phyloP scores from a whole-genome alignment of 2,797 vertebrate species.

The Serranus cabrilla region DNA sequence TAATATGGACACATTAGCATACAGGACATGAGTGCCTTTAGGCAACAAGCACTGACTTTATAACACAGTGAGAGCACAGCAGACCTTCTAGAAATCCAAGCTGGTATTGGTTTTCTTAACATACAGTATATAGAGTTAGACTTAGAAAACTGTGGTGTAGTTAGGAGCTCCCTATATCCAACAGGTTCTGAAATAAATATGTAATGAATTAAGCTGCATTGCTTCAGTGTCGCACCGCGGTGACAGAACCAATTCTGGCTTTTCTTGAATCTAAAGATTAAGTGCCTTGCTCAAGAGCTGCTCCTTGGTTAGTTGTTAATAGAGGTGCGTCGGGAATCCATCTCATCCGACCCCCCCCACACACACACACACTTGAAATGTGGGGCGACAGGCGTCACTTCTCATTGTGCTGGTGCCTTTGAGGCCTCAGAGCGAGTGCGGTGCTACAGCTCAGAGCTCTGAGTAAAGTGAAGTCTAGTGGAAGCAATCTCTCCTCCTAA shows the following conservation, averaged over 20 bases:
- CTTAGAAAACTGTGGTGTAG: not conserved
- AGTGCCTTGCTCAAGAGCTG: slow-evolving; percentile 13
- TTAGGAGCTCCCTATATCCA: not conserved
- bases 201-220: not conserved
- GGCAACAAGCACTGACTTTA: slow-evolving; percentile 3
- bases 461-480: slow-evolving; percentile 63
- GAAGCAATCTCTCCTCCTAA: slow-evolving; percentile 62
- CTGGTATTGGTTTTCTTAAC: not conserved
- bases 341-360: slow-evolving; percentile 17
- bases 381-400: slow-evolving; percentile 78
- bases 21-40: slow-evolving; percentile 1
- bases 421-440: slow-evolving; percentile 62
- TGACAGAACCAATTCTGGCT: not conserved
- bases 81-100: not conserved
- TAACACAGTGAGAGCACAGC: slow-evolving; percentile 2
- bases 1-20: not conserved
- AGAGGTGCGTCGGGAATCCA: slow-evolving; percentile 26
- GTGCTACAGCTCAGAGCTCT: slow-evolving; percentile 61
- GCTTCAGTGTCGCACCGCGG: not conserved
- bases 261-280: not conserved
- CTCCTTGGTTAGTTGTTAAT: not conserved
- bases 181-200: not conserved
- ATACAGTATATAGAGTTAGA: not conserved
- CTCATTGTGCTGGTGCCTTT: slow-evolving; percentile 60
- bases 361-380: slow-evolving; percentile 50